Conservation (phyloP, 2,113 vertebrate species). For the Psilopsiagon aymara region DNA sequence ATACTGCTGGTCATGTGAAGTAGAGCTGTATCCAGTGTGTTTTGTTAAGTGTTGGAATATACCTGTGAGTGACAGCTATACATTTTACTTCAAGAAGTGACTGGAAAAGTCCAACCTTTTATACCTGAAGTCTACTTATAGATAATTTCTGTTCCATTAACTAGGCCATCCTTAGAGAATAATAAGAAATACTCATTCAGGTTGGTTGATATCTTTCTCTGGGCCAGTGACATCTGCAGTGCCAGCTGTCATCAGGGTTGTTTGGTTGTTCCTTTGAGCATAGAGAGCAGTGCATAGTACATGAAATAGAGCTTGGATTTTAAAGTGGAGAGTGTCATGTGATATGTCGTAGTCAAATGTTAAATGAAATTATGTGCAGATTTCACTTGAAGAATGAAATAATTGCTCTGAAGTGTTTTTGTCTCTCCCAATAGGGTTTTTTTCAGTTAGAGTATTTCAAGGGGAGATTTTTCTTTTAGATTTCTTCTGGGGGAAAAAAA, state of each 20-base stretch:
- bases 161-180: not conserved
- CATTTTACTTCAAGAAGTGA: not conserved
- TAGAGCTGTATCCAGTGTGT: not conserved
- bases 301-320: not conserved
- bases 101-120: not conserved
- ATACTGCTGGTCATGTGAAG: accelerated
- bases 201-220: not conserved
- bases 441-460: not conserved
- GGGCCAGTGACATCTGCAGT: not conserved
- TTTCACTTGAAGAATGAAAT: not conserved
- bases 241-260: not conserved
- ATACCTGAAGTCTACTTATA: accelerated
- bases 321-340: not conserved
- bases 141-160: not conserved
- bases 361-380: not conserved
- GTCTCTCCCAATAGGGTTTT: not conserved
- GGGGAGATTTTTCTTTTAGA: not conserved
- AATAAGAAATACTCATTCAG: not conserved
- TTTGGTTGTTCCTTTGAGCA: not conserved
- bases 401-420: not conserved
- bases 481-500: not conserved
- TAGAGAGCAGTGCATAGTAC: not conserved
- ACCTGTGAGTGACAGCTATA: not conserved
- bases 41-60: not conserved
- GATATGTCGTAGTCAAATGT: not conserved